phyloP scores from a whole-genome alignment of 2,888 invertebrate species.

The Aricia artaxerxes region DNA sequence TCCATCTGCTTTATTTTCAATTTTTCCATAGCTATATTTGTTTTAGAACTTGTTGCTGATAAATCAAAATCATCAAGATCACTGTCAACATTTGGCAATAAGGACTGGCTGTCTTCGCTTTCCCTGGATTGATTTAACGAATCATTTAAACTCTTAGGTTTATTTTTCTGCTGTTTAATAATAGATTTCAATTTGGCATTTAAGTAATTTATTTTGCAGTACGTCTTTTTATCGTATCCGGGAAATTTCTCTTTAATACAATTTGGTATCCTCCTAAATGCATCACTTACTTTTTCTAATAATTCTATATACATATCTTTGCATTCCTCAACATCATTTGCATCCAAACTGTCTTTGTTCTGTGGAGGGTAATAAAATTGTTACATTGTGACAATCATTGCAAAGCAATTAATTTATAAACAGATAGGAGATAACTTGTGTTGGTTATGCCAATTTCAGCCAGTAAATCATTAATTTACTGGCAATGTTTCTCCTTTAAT shows the following conservation, averaged over 20 bases:
- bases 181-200: conserved; percentile 79
- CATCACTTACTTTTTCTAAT: conserved; percentile 82
- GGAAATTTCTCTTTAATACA: conserved; percentile 81
- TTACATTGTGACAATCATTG: too few species aligned
- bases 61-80: conserved; percentile 57
- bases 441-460: too few species aligned
- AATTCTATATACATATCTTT: conserved; percentile 81
- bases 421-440: too few species aligned
- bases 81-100: conserved; percentile 47
- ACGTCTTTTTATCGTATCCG: conserved; percentile 79
- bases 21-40: conserved; percentile 27
- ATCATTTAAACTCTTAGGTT: conserved; percentile 42
- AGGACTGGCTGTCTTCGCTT: conserved; percentile 46
- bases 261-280: conserved; percentile 83
- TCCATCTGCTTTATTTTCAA: conserved; percentile 40
- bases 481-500: too few species aligned
- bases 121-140: conserved; percentile 29
- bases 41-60: conserved; percentile 40
- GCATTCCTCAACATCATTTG: conserved; percentile 55
- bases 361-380: conserved; percentile 26
- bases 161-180: conserved; percentile 53
- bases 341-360: conserved; percentile 33
- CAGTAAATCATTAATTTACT: too few species aligned
- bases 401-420: too few species aligned
- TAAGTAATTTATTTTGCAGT: conserved; percentile 78